These are phyloP conservation scores for Ostrea edulis DNA, from an alignment of 1,140 invertebrate genomes.

Conservation along the genomic window DNA sequence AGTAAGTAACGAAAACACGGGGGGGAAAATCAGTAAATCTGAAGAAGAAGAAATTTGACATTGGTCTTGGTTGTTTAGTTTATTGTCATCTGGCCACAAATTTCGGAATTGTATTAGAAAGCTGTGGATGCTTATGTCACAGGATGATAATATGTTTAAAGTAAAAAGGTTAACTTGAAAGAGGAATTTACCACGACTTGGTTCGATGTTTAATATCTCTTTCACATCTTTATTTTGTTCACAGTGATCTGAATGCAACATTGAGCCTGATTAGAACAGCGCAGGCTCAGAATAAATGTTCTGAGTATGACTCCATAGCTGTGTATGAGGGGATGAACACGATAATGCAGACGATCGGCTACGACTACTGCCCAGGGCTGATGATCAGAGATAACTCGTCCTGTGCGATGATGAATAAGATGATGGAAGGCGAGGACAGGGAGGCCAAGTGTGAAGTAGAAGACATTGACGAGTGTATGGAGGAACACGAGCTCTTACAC, in stretches of 20 bases:
- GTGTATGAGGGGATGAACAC: constrained; percentile 39
- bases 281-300: constrained; percentile 32
- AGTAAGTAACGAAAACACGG: neutral
- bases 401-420: neutral
- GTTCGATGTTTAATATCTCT: no score
- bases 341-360: constrained; percentile 31
- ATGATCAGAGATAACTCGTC: neutral
- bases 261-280: constrained; percentile 10
- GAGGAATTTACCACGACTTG: no score
- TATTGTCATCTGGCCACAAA: no score
- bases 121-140: no score
- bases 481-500: constrained; percentile 4
- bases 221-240: neutral
- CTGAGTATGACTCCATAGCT: constrained; percentile 40
- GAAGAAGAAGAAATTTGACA: no score
- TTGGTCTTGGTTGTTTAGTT: no score
- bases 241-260: constrained; percentile 45
- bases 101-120: no score
- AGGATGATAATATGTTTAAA: no score
- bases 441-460: constrained; percentile 18
- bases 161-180: no score
- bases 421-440: neutral
- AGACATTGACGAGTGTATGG: neutral
- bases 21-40: no score
- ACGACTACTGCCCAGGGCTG: constrained; percentile 44